Evolutionary conservation across 2,888 invertebrate species (phyloP).

Genomic region (Leucoma salicis): DNA sequence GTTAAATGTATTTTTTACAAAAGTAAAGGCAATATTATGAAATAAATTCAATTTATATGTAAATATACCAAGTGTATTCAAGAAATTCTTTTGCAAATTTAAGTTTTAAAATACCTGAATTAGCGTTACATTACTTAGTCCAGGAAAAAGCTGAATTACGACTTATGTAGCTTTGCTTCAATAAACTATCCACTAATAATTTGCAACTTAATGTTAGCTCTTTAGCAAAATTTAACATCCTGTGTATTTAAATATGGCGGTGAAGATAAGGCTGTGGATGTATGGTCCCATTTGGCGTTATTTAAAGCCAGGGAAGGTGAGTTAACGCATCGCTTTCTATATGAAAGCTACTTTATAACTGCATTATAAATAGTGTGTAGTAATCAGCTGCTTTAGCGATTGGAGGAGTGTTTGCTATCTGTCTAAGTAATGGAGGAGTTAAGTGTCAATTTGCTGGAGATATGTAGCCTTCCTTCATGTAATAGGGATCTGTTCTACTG

Average conservation of each 20-base stretch:
- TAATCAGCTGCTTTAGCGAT: slow-evolving; percentile 35
- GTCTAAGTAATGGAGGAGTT: slow-evolving; percentile 29
- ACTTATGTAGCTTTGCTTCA: too few species aligned
- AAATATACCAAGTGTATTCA: too few species aligned
- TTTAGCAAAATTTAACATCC: slow-evolving; percentile 36
- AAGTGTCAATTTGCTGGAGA: slow-evolving; percentile 25
- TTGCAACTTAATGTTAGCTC: slow-evolving; percentile 35
- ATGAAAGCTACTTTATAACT: slow-evolving; percentile 35
- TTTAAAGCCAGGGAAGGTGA: slow-evolving; percentile 36
- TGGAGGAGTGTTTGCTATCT: slow-evolving; percentile 22
- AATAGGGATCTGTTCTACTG: too few species aligned
- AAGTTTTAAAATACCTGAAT: too few species aligned
- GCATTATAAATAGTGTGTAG: slow-evolving; percentile 30
- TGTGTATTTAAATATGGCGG: slow-evolving; percentile 39
- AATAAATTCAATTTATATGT: too few species aligned
- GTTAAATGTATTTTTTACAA: too few species aligned
- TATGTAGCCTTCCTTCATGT: too few species aligned
- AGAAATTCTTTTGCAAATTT: too few species aligned
- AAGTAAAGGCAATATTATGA: too few species aligned
- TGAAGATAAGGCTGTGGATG: slow-evolving; percentile 40
- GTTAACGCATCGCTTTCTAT: slow-evolving; percentile 38
- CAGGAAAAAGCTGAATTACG: too few species aligned
- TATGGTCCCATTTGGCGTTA: slow-evolving; percentile 46
- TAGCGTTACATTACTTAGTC: too few species aligned
- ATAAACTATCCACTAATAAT: slow-evolving; percentile 31